These are phyloP conservation scores for Tholera decimalis DNA, from an alignment of 2,888 invertebrate species.

Conservation along the genomic window DNA sequence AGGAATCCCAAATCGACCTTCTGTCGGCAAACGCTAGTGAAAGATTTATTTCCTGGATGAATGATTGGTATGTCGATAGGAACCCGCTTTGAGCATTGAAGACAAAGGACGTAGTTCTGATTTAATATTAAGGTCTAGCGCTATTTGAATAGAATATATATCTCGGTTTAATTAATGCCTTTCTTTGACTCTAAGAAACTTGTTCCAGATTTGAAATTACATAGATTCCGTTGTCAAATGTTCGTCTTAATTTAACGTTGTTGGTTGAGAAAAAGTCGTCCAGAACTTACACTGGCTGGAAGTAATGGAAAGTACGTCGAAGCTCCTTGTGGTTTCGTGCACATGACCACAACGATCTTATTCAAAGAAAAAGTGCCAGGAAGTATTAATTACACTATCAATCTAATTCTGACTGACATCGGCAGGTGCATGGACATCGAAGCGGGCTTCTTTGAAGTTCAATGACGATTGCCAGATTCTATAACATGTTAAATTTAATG, in stretches of 20 bases:
- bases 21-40: slow-evolving; percentile 74
- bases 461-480: slow-evolving; percentile 45
- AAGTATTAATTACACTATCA: slow-evolving; percentile 56
- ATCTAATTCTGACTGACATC: slow-evolving; percentile 36
- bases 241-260: slow-evolving; percentile 32
- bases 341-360: slow-evolving; percentile 52
- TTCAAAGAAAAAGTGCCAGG: slow-evolving; percentile 46
- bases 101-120: slow-evolving; percentile 65
- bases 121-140: slow-evolving; percentile 59
- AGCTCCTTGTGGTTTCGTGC: slow-evolving; percentile 44
- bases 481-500: slow-evolving; percentile 12
- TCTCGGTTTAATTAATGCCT: slow-evolving; percentile 57
- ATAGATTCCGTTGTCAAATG: slow-evolving; percentile 33
- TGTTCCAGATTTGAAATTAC: slow-evolving; percentile 39
- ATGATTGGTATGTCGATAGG: slow-evolving; percentile 75
- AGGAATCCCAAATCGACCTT: slow-evolving; percentile 75
- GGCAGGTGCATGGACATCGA: slow-evolving; percentile 35
- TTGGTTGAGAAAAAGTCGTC: slow-evolving; percentile 18
- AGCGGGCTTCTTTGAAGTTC: slow-evolving; percentile 45
- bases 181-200: slow-evolving; percentile 55
- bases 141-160: slow-evolving; percentile 58
- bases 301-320: slow-evolving; percentile 16
- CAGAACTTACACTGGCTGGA: background rate
- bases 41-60: slow-evolving; percentile 83
- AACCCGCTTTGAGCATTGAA: slow-evolving; percentile 70